Evolutionary conservation across 2,888 invertebrate genomes (phyloP), one percentile per base, ranked within the genome.

Genomic region (Drosophila neonasuta): DNA sequence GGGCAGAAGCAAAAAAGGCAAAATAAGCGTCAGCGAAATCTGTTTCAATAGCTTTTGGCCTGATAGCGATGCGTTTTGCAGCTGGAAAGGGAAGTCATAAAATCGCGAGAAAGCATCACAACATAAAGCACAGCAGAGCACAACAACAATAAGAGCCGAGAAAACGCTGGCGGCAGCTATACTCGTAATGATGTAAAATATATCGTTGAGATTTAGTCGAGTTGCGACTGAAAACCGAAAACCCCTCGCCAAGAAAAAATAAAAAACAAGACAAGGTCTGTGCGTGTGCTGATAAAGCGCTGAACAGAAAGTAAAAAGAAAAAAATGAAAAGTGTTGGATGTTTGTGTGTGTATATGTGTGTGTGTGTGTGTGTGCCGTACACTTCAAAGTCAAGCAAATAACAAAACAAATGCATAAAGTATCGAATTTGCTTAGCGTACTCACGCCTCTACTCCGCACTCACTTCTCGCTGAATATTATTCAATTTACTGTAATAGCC

Each of bases 401-500:
- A 62, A 64, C 80, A 85, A 85, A 85, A 85, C 81, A 84, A 86
- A 77, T 78, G 80, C 80, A 86, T 81, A 81, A 77, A 80, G 69
- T 74, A 56, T 58, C 44, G 44, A 36, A 49, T 57, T 30, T 61
- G 54, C 45, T 46, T 36, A 41, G 11, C 9, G 32, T 46, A 17
- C 45, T 34, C 30, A 32, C 56, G 54, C 29, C 45, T 24, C 29
- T 32, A 11, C 29, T 15, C 60, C 57, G 60, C 57, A 10, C 52
- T 30, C 29, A 54, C 63, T 24, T 24, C 24, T 24, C 6, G 56
- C 52, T 15, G 46, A 71, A 79, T 79, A 77, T 85, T 85, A 86
- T 86, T 86, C 86, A 86, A 86, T 86, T 86, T 86, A 73, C 71
- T 71, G 66, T 86, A 82, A 86, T 85, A 85, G 85, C 79, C 64